Conservation (phyloP, 2,113 vertebrate species). For the Bucco capensis region DNA sequence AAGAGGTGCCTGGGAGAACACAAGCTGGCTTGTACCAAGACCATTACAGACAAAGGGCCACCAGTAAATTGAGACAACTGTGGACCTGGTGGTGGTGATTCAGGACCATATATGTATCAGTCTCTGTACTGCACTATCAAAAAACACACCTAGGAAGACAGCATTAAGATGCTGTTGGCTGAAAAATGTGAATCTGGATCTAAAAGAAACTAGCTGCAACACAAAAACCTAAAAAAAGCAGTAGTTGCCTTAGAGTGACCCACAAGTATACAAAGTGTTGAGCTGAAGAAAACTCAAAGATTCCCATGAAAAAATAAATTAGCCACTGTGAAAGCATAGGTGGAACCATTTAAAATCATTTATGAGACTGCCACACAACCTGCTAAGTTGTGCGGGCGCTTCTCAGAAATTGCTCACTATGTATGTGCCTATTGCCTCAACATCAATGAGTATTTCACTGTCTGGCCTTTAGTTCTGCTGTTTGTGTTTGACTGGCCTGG, state of each 20-base stretch:
- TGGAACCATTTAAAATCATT: background rate
- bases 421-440: rapidly evolving
- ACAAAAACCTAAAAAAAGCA: background rate
- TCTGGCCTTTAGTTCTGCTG: rapidly evolving
- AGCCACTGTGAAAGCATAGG: background rate
- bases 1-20: background rate
- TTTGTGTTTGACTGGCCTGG: background rate
- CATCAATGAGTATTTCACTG: rapidly evolving
- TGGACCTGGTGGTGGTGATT: background rate
- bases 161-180: background rate
- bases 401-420: background rate
- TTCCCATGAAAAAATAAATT: background rate
- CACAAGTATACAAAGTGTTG: background rate
- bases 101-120: background rate
- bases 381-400: no score
- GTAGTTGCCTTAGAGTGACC: background rate
- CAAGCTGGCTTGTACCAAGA: background rate
- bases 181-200: background rate
- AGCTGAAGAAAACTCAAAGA: background rate
- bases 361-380: background rate
- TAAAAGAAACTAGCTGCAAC: background rate
- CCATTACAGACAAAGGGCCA: rapidly evolving
- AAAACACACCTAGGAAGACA: background rate
- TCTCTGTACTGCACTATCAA: background rate
- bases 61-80: rapidly evolving